Conservation (phyloP, 2,113 vertebrate genomes). For the Callorhinus ursinus region DNA sequence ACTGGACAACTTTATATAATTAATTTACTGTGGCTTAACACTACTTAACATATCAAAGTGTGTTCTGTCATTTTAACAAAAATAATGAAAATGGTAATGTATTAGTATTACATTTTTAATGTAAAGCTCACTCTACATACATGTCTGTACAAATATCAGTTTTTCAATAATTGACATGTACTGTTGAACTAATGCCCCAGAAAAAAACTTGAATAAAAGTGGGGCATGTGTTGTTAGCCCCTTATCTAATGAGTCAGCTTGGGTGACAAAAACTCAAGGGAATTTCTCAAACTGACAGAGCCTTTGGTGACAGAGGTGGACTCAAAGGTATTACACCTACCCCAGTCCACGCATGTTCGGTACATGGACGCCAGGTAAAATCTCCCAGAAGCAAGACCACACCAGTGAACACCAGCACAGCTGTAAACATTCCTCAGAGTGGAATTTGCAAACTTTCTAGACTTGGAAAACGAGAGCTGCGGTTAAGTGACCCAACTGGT, state of each 20-base stretch:
- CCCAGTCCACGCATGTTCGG: neutral
- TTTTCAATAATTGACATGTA: neutral
- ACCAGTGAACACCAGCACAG: neutral
- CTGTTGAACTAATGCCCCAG: neutral
- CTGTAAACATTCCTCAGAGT: neutral
- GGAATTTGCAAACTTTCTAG: neutral
- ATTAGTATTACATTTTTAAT: neutral
- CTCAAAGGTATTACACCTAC: neutral
- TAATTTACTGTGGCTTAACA: conserved; percentile 34
- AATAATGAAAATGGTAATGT: neutral
- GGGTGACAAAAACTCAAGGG: neutral
- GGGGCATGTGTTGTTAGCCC: neutral
- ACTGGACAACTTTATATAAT: neutral
- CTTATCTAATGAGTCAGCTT: neutral
- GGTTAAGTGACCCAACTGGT: neutral
- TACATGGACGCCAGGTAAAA: neutral
- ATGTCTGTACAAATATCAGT: neutral
- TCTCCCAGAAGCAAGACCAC: neutral
- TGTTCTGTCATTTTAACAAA: conserved; percentile 34
- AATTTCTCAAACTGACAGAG: conserved; percentile 4
- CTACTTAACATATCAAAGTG: conserved; percentile 14
- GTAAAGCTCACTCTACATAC: neutral
- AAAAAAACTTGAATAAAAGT: neutral
- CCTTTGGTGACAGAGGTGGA: neutral
- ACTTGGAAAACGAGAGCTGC: neutral